A percentile compares a stretch with the other conserved stretches of the same genome.
phyloP scores from a whole-genome alignment of 2,888 invertebrate species.

The Escarpia spicata region DNA sequence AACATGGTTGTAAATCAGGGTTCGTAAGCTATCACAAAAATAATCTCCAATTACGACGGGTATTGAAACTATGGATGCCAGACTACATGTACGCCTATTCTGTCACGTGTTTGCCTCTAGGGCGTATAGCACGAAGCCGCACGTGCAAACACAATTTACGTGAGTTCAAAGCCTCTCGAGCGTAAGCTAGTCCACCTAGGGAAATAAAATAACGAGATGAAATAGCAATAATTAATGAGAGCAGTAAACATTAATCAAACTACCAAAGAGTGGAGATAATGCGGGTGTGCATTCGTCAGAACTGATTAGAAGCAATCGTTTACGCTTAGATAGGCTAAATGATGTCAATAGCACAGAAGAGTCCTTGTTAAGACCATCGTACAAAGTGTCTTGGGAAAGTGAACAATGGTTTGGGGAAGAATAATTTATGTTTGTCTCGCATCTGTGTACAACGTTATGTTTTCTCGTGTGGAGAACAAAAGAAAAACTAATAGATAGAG shows the following conservation, averaged over 20 bases:
- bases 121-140: neutral
- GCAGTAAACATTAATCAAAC: neutral
- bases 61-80: neutral
- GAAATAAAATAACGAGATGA: neutral
- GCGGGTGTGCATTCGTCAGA: too few relatives aligned
- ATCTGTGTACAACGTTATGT: neutral
- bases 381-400: too few relatives aligned
- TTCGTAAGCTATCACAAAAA: neutral
- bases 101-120: neutral
- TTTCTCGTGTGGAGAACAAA: neutral
- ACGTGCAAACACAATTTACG: neutral
- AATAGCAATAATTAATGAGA: constrained; percentile 9
- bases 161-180: neutral
- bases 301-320: too few relatives aligned
- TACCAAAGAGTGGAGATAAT: too few relatives aligned
- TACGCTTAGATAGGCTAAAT: too few relatives aligned
- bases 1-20: neutral
- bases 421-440: too few relatives aligned
- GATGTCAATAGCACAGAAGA: too few relatives aligned
- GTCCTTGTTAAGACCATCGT: too few relatives aligned
- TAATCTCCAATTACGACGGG: neutral
- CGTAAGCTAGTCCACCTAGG: neutral
- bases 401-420: too few relatives aligned
- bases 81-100: too few relatives aligned
- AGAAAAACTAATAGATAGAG: neutral